These are phyloP conservation scores for Zeugodacus cucurbitae DNA, from an alignment of 1,140 invertebrate genomes.

Conservation along the genomic window DNA sequence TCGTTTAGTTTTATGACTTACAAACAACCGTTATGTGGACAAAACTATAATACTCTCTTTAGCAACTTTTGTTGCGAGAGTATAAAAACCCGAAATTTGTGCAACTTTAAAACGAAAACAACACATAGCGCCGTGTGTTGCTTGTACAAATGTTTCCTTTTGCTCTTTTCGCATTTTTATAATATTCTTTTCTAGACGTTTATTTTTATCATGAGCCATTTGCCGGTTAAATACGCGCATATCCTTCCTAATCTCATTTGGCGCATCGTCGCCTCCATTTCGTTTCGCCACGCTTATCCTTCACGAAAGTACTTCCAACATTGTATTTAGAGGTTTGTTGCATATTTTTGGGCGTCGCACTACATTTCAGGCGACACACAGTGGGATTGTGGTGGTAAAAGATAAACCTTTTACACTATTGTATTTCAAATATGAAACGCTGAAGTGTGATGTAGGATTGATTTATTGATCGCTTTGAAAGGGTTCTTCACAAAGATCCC, in stretches of 20 bases:
- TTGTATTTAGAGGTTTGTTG: neutral
- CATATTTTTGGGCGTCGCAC: neutral
- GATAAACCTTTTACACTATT: no score
- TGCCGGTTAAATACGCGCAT: constrained; percentile 54
- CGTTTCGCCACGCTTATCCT: neutral
- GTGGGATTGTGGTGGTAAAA: neutral
- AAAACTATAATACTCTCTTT: no score
- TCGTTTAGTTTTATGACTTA: no score
- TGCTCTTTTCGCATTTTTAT: neutral
- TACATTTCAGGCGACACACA: neutral
- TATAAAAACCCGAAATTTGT: no score
- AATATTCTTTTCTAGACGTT: neutral
- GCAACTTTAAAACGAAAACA: neutral
- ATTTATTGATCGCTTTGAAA: no score
- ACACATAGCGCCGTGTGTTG: neutral
- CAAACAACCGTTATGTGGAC: no score
- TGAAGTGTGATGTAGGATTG: no score
- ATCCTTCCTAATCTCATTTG: constrained; percentile 65
- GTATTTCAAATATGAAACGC: no score
- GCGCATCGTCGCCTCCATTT: constrained; percentile 59
- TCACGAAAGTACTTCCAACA: neutral
- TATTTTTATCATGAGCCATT: constrained; percentile 3
- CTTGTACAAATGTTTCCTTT: no score
- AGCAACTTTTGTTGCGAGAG: no score
- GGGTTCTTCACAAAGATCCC: no score